Evolutionary conservation across 2,888 invertebrate genomes (phyloP), one percentile per base, ranked within the genome.

Genomic region (Hipparchia semele): DNA sequence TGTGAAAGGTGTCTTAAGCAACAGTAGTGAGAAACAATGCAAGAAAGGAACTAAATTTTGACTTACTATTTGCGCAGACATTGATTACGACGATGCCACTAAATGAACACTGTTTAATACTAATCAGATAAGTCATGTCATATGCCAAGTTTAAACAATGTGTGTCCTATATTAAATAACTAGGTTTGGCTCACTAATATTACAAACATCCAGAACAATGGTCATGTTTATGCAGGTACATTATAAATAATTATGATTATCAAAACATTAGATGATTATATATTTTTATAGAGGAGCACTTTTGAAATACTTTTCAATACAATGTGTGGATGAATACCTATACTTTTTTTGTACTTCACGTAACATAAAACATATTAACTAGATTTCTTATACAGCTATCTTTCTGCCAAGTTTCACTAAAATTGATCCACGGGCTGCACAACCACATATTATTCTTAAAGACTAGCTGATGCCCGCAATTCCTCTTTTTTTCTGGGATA

Each of bases 121-220:
- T 12, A 45, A 61, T 1, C 39, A 39, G 39, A 2, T 5, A 39
- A 39, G 39, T 4, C 5, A 39, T 7, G 49, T 6, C 7, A 49
- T 12, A 12, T 39, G 39, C 12, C 12, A 61, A 45, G 39, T 12
- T 61, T 39, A 6, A 10, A 60, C 45, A 51, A 9, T 23, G 23
- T 46, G 39, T 66, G 60, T 33, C 53, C 46, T 6, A 60, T 49
- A 58, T 46, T 60, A 73, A 65, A 64, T 68, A 54, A 53, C 59
- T 71, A 71, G 71, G 59, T 67, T 54, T 58, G 59, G 64, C 39
- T 59, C 54, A 62, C 73, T 51, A 62, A 46, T 46, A 62, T 62
- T 68, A 75, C 73, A 78, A 77, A 77, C 78, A 78, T 59, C 9
- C 46, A 49, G 73, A 73, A 78, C 78, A 77, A 77, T 78, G 77